Conservation (phyloP, 2,113 vertebrate species). For the Gobius niger region DNA sequence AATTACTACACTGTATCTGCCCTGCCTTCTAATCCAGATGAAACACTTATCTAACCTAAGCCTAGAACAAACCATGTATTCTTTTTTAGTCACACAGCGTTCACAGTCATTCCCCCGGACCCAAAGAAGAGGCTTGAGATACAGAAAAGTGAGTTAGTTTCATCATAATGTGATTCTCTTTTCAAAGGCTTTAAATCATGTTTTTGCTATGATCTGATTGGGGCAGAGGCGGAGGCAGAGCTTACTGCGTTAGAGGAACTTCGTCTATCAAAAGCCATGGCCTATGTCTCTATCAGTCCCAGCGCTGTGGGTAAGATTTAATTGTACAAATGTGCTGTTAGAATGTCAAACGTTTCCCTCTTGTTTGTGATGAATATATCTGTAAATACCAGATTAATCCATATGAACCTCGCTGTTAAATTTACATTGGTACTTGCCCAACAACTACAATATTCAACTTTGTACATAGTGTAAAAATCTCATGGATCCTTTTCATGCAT, state of each 20-base stretch:
- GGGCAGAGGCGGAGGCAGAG: constrained; percentile 70
- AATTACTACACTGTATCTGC: background rate
- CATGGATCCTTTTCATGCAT: background rate
- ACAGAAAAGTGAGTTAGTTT: constrained; percentile 63
- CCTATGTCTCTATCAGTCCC: constrained; percentile 68
- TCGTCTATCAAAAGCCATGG: constrained; percentile 63
- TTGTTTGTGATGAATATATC: too few species aligned
- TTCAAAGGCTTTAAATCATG: background rate
- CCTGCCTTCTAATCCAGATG: background rate
- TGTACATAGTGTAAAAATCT: too few species aligned
- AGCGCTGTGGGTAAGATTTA: constrained; percentile 68
- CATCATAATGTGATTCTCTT: background rate
- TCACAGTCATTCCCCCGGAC: constrained; percentile 70
- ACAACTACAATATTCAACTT: too few species aligned
- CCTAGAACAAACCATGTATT: background rate
- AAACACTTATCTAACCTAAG: background rate
- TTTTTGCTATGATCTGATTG: constrained; percentile 26
- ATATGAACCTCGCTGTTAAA: too few species aligned
- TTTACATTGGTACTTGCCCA: too few species aligned
- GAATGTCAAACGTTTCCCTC: too few species aligned
- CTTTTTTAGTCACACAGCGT: constrained; percentile 61
- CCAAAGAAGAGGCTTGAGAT: constrained; percentile 68
- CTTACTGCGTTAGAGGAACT: constrained; percentile 68
- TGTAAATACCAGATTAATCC: too few species aligned
- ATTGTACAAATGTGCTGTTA: too few species aligned